Evolutionary conservation across 2,888 invertebrate genomes (phyloP), one percentile per base, ranked within the genome.

Genomic region (Pristionchus mayeri): DNA sequence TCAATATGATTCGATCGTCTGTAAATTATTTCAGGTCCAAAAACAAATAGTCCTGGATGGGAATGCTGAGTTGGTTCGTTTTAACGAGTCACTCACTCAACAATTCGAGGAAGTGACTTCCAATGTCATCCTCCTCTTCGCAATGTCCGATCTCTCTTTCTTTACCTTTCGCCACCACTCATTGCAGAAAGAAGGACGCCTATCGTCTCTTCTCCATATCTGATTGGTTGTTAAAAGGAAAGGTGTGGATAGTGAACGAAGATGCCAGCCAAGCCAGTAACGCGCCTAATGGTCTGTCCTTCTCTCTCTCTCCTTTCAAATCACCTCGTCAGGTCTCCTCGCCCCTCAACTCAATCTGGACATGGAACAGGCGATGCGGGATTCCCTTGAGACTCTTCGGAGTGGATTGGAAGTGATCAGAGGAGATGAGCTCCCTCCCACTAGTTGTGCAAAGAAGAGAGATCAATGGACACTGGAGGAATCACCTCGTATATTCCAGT

Each of bases 161-260:
- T n/a, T n/a, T n/a, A n/a, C n/a, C n/a, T n/a, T n/a, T n/a, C n/a
- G n/a, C n/a, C n/a, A n/a, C n/a, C n/a, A n/a, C n/a, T n/a, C n/a
- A n/a, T n/a, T n/a, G n/a, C 85, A 90, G 90, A 82, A 88, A 87
- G 85, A 81, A 84, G 21, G 87, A 89, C 48, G 90, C 92, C 2
- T 87, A 88, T 37, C 80, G 78, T 60, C 91, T 92, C 21, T 90
- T 92, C 79, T 86, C 75, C 3, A 87, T 86, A 27, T 83, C 86
- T 18, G 57, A 34, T 34, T 78, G 82, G 60, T 83, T 89, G 34
- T 85, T 84, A 21, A 85, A 44, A 21, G 89, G 88, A 21, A 90
- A 92, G 54, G 88, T 92, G 30, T 92, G 92, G 92, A 88, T 92
- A 13, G 88, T 91, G 24, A 92, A 89, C 82, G 90, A 92, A 86